These are phyloP conservation scores for Tetheella fluctuosa DNA, from an alignment of 2,888 invertebrate genomes.

Conservation along the genomic window DNA sequence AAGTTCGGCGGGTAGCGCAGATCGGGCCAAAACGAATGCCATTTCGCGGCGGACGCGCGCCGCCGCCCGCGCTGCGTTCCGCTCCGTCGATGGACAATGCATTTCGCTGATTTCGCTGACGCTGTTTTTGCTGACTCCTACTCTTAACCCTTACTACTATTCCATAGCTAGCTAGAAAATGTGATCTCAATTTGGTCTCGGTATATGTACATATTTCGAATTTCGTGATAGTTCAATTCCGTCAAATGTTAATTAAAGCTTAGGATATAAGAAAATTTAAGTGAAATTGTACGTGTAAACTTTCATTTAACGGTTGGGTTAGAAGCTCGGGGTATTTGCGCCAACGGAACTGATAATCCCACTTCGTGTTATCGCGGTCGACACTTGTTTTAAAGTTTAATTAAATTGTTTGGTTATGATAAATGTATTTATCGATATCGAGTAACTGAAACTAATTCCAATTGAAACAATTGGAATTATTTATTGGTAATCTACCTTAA, in stretches of 20 bases:
- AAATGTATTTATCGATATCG: slow-evolving; percentile 51
- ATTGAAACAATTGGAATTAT: slow-evolving; percentile 43
- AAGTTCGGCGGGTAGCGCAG: slow-evolving; percentile 70
- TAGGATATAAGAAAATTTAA: not conserved
- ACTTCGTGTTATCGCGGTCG: slow-evolving; percentile 38
- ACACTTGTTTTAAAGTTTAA: slow-evolving; percentile 59
- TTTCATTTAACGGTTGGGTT: slow-evolving; percentile 10
- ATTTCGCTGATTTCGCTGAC: slow-evolving; percentile 78
- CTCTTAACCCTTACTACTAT: slow-evolving; percentile 42
- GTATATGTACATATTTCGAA: not conserved
- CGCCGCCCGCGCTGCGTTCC: slow-evolving; percentile 52
- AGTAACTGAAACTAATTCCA: slow-evolving; percentile 18
- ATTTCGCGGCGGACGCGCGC: slow-evolving; percentile 55
- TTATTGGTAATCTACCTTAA: not conserved
- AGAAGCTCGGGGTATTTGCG: slow-evolving; percentile 33
- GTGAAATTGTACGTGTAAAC: slow-evolving; percentile 2
- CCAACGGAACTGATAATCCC: slow-evolving; percentile 47
- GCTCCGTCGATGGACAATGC: slow-evolving; percentile 70
- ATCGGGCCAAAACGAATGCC: slow-evolving; percentile 70
- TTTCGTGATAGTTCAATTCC: not conserved
- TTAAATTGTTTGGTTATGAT: slow-evolving; percentile 57
- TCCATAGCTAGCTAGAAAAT: slow-evolving; percentile 18
- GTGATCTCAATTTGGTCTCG: not conserved
- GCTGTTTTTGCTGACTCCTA: slow-evolving; percentile 63
- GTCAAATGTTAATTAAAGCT: not conserved